phyloP scores from a whole-genome alignment of 2,888 invertebrate species.

The Ischnura elegans region DNA sequence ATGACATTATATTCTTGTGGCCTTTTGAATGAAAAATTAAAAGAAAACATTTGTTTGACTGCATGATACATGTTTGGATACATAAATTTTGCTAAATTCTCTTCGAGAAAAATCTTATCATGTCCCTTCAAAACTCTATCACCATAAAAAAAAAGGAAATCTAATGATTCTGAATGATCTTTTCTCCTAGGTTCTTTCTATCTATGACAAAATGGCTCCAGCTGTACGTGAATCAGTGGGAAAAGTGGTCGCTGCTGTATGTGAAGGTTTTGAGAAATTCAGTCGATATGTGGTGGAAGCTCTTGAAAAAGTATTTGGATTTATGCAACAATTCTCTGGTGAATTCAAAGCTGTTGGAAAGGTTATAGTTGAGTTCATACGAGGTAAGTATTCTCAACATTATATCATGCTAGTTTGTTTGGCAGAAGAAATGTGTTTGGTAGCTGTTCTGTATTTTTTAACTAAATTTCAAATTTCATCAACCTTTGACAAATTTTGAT shows the following conservation, averaged over 20 bases:
- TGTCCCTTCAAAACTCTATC: too few relatives aligned
- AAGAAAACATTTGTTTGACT: too few relatives aligned
- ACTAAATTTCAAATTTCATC: not conserved
- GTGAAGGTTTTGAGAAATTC: conserved; percentile 77
- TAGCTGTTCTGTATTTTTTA: not conserved
- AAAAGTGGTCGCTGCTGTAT: conserved; percentile 74
- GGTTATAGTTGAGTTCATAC: conserved; percentile 79
- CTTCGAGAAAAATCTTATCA: too few relatives aligned
- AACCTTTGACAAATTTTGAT: too few relatives aligned
- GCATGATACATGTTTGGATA: too few relatives aligned
- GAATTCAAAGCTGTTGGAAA: conserved; percentile 83
- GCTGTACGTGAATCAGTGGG: conserved; percentile 72
- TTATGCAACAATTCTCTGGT: conserved; percentile 84
- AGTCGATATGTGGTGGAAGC: conserved; percentile 78
- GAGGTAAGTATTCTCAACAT: conserved; percentile 76
- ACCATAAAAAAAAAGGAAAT: too few relatives aligned
- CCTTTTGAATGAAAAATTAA: too few relatives aligned
- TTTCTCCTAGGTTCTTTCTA: not conserved
- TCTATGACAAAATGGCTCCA: conserved; percentile 74
- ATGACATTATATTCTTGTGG: too few relatives aligned
- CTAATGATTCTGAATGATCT: not conserved
- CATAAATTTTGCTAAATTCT: too few relatives aligned
- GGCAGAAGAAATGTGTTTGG: not conserved
- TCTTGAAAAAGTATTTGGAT: conserved; percentile 79
- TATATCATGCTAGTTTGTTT: not conserved